Conservation (phyloP, 1,140 invertebrate genomes). For the Bemisia tabaci region DNA sequence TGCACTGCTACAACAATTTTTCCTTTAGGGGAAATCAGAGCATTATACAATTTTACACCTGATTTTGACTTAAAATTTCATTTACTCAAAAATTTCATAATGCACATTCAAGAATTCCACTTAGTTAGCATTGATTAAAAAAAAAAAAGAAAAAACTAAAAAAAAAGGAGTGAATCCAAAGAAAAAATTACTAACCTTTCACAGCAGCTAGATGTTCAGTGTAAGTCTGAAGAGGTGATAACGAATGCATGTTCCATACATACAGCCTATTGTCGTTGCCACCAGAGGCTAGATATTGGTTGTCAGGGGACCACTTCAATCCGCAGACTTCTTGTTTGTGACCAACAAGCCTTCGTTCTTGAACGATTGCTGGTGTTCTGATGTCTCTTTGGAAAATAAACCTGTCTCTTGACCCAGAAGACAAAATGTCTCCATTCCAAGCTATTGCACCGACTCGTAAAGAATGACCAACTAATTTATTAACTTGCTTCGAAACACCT, state of each 20-base stretch:
- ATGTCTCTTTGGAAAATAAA: conserved; percentile 91
- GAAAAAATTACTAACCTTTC: conserved; percentile 37
- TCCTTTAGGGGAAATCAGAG: no score
- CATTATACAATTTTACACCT: no score
- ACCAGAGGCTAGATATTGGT: conserved; percentile 93
- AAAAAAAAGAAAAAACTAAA: no score
- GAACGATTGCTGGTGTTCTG: conserved; percentile 58
- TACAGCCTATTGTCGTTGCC: conserved; percentile 98
- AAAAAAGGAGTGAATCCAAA: no score
- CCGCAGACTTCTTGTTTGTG: conserved; percentile 97
- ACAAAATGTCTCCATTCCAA: conserved; percentile 96
- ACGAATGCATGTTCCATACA: conserved; percentile 90
- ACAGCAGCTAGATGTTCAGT: conserved; percentile 96
- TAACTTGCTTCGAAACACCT: conserved; percentile 79
- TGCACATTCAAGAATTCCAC: no score
- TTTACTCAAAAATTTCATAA: no score
- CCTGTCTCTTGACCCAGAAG: conserved; percentile 88
- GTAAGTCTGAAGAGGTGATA: conserved; percentile 86
- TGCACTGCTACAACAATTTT: no score
- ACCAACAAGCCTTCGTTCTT: conserved; percentile 66
- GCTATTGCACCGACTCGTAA: conserved; percentile 87
- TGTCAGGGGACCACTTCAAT: conserved; percentile 98
- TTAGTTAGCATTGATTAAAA: no score
- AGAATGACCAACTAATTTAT: conserved; percentile 82
- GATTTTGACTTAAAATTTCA: no score